A percentile compares a stretch with the other conserved stretches of the same genome.
These are phyloP conservation scores for Lymantria dispar DNA, from an alignment of 2,888 invertebrate genomes.

Conservation along the genomic window DNA sequence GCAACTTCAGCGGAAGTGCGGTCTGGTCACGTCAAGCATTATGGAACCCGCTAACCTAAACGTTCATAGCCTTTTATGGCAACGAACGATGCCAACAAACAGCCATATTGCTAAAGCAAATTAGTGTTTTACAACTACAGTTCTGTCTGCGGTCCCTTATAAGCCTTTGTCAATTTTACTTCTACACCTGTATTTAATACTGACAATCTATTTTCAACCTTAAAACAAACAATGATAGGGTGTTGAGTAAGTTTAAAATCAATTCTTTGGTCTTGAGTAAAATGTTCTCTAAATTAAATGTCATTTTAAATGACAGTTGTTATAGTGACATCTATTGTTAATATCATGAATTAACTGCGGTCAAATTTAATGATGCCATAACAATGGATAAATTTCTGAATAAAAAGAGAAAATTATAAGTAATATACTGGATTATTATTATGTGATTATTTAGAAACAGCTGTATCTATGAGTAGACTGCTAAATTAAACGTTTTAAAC, in stretches of 20 bases:
- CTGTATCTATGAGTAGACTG: too few relatives aligned
- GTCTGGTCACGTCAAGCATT: constrained; percentile 39
- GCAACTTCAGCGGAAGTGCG: constrained; percentile 14
- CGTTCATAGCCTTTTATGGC: constrained; percentile 67
- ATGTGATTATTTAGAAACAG: too few relatives aligned
- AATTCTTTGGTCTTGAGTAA: neutral
- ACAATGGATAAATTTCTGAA: constrained; percentile 12
- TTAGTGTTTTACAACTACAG: constrained; percentile 76
- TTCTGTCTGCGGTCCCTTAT: constrained; percentile 62
- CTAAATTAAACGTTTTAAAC: too few relatives aligned
- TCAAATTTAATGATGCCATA: constrained; percentile 2
- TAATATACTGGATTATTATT: too few relatives aligned
- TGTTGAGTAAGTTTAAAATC: constrained; percentile 1
- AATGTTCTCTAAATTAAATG: constrained; percentile 52
- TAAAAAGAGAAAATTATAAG: too few relatives aligned
- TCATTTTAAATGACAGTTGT: constrained; percentile 61
- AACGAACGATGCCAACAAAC: constrained; percentile 66
- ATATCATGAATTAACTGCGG: constrained; percentile 31
- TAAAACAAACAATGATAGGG: constrained; percentile 4
- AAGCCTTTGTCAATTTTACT: constrained; percentile 40
- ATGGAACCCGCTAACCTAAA: constrained; percentile 63
- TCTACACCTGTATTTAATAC: constrained; percentile 16
- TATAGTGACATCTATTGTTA: constrained; percentile 60
- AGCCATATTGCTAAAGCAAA: constrained; percentile 77
- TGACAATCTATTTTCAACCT: constrained; percentile 25